These are phyloP conservation scores for Coregonus ussuriensis DNA, from an alignment of 2,797 vertebrate species.

Conservation along the genomic window DNA sequence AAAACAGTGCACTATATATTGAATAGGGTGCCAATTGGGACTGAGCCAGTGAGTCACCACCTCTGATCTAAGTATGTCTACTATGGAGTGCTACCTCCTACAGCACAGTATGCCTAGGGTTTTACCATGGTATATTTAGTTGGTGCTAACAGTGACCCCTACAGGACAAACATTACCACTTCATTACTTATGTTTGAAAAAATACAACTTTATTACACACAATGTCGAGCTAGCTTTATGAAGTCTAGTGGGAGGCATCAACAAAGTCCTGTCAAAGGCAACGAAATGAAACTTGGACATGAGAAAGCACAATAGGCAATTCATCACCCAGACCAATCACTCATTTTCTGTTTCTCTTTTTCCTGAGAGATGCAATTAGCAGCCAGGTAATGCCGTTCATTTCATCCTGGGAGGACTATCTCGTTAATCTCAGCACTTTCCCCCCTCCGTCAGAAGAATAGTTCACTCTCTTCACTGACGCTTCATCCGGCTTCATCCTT, in stretches of 20 bases:
- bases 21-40: neutral
- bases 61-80: neutral
- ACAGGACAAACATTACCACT: neutral
- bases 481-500: constrained; percentile 15
- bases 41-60: neutral
- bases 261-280: neutral
- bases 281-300: neutral
- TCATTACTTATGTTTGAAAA: neutral
- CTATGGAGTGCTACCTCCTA: neutral
- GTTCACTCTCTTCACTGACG: constrained; percentile 19
- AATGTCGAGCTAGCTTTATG: neutral
- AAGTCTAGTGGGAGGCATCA: neutral
- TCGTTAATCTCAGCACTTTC: constrained; percentile 56
- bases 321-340: neutral
- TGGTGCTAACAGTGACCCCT: constrained; percentile 21
- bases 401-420: constrained; percentile 61
- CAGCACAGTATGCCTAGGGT: neutral
- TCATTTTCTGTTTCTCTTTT: constrained; percentile 29
- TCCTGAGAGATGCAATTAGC: constrained; percentile 72
- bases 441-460: constrained; percentile 21
- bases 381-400: constrained; percentile 48
- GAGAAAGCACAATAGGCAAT: neutral
- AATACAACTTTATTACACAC: neutral
- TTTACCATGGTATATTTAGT: neutral
- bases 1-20: neutral